Evolutionary conservation across 2,888 invertebrate genomes (phyloP), one percentile per base, ranked within the genome.

Genomic region (Lasioglossum calceatum): DNA sequence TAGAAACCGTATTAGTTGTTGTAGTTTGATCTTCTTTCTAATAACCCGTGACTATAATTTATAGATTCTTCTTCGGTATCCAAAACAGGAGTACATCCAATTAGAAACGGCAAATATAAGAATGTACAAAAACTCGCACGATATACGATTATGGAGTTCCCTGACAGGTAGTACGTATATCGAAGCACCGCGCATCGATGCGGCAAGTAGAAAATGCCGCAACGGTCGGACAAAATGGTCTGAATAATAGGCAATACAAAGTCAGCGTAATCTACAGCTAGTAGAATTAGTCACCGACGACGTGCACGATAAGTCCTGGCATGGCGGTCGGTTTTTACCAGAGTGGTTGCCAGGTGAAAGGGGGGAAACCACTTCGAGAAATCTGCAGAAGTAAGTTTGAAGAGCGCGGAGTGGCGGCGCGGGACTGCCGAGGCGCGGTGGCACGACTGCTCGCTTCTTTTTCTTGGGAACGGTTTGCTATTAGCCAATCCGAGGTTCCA

Each of bases 361-460:
- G 27, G 32, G 50, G 23, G 16, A 36, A 73, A 73, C 44, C 71
- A 27, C 47, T 32, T 32, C 23, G 50, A 50, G 73, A 50, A 73
- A 50, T 73, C 50, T 32, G 50, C 47, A 78, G 47, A 64, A 77
- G 44, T 64, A 32, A 64, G 47, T 23, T 61, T 39, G 39, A 70
- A 70, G 70, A 70, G 39, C 70, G 23, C 70, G 39, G 70, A 8
- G 64, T 32, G 32, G 64, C 32, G 32, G 64, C 64, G 64, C 64
- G 64, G 64, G 32, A 64, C 32, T 58, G 64, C 14, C 64, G 64
- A 64, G 64, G 36, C 64, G 32, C 64, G 64, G 64, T 64, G 64
- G 64, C 70, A 47, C 44, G 44, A 77, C 67, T 70, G 39, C n/a
- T 42, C 71, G 71, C 71, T 71, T 71, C 42, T 71, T 42, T 71